Evolutionary conservation across 2,888 invertebrate species (phyloP), one percentile per base, ranked within the genome.

Genomic region (Caenorhabditis wallacei): DNA sequence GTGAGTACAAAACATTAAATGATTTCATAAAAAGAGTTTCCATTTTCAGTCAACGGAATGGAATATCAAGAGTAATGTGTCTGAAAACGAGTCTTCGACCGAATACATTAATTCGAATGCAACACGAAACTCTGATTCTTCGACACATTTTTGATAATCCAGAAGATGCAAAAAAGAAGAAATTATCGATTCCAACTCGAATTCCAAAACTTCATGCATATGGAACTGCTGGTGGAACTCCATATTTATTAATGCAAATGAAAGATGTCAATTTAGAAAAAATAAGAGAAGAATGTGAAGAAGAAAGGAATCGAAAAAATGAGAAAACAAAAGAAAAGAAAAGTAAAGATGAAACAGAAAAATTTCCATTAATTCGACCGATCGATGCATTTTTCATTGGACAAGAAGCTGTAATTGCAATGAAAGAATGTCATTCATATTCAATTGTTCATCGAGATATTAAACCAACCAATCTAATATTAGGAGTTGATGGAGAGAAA

Each of bases 381-480:
- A 22, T 48, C 3, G 76, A 71, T 18, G 64, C 69, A 10, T 80
- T 74, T 37, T 74, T 59, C 18, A 63, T 80, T 56, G 72, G 40
- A n/a, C 72, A 69, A 24, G 80, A 80, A 46, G 54, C 48, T 7
- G 4, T 74, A 37, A 48, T 80, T 20, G 80, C 35, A 8, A 68
- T 80, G 3, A 63, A 48, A 30, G 48, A 72, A 46, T 66, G 72
- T 20, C 72, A 72, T 48, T 53, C 57, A 2, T 61, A 68, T 16
- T 57, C 20, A n/a, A 57, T 82, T 43, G 22, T 71, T 48, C 82
- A 82, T 71, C 76, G 82, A 5, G 82, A 82, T 59, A 68, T 82
- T n/a, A 82, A 82, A 56, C 82, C 82, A 35, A 66, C 82, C 3
- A 82, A 82, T 43, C 16, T 82, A 4, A 16, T 82, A 18, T 46